Conservation (phyloP, 2,113 vertebrate genomes). For the Morone saxatilis region DNA sequence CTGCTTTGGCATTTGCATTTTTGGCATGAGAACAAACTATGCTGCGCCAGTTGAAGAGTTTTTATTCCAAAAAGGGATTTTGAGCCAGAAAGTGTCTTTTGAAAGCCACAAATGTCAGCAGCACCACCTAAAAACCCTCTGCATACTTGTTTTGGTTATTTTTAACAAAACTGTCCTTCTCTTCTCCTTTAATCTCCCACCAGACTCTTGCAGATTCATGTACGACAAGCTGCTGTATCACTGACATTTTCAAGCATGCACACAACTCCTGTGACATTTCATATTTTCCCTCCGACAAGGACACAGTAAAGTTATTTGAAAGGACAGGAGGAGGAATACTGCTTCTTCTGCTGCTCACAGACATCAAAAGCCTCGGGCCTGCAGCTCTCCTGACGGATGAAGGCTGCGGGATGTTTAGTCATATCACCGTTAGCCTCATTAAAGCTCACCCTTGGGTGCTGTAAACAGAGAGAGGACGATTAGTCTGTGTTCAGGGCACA, state of each 20-base stretch:
- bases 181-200: constrained; percentile 37
- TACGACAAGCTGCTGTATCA: neutral
- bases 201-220: constrained; percentile 8
- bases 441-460: constrained; percentile 64
- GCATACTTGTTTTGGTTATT: neutral
- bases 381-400: constrained; percentile 56
- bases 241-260: constrained; percentile 58
- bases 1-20: constrained; percentile 37
- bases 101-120: constrained; percentile 34
- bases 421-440: constrained; percentile 62
- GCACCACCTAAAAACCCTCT: constrained; percentile 3
- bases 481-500: constrained; percentile 41
- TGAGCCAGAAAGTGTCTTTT: constrained; percentile 1
- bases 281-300: constrained; percentile 41
- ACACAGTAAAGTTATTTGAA: constrained; percentile 40
- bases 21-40: constrained; percentile 18
- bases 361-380: constrained; percentile 31
- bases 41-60: constrained; percentile 3
- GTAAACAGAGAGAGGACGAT: constrained; percentile 54
- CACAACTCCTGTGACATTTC: constrained; percentile 49
- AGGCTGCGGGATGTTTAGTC: constrained; percentile 61
- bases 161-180: constrained; percentile 6
- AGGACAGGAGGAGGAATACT: constrained; percentile 44
- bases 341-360: constrained; percentile 38
- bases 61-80: constrained; percentile 13